Evolutionary conservation across 2,113 vertebrate species (phyloP).

Genomic region (Protobothrops flavoviridis): DNA sequence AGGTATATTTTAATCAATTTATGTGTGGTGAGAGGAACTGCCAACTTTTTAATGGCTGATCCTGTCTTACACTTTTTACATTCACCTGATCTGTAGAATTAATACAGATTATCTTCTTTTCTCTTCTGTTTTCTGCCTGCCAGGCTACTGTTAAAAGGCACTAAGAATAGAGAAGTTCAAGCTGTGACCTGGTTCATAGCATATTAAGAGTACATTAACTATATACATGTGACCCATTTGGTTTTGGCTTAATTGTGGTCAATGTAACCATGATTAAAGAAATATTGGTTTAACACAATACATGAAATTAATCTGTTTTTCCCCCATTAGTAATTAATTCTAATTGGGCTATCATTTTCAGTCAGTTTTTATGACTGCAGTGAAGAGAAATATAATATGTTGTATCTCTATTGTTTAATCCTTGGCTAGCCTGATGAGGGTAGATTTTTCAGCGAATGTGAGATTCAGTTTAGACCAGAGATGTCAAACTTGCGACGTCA

Average conservation of each 20-base stretch:
- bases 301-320: neutral
- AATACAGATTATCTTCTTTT: neutral
- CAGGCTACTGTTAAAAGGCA: neutral
- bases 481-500: too few species aligned
- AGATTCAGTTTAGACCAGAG: neutral
- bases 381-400: neutral
- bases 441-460: neutral
- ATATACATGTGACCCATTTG: neutral
- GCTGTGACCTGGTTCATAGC: neutral
- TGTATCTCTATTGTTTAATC: neutral
- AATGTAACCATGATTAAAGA: neutral
- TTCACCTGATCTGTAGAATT: neutral
- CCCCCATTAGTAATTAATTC: neutral
- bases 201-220: neutral
- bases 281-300: neutral
- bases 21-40: too few species aligned
- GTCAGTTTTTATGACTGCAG: neutral
- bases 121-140: neutral
- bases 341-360: neutral
- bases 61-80: neutral
- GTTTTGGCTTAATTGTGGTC: neutral
- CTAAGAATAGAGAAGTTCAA: neutral
- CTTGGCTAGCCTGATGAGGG: neutral
- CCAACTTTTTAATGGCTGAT: neutral
- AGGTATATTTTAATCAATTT: neutral